These are phyloP conservation scores for Callopanchax toddi DNA, from an alignment of 2,113 vertebrate genomes.

Conservation along the genomic window DNA sequence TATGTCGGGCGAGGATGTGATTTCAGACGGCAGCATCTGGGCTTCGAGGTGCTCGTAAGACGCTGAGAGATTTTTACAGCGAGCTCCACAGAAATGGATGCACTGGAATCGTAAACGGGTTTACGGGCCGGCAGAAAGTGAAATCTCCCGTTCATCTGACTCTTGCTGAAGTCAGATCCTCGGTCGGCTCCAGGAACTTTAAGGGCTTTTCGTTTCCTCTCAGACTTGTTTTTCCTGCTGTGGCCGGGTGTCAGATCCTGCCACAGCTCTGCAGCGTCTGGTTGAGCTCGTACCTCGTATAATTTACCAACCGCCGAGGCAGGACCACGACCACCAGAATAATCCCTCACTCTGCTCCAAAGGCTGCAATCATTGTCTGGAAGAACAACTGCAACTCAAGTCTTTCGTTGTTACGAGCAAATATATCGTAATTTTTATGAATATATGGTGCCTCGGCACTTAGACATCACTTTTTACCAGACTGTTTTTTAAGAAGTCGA, in stretches of 20 bases:
- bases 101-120: conserved; percentile 57
- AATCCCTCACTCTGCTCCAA: conserved; percentile 38
- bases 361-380: conserved; percentile 59
- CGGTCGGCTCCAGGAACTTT: conserved; percentile 30
- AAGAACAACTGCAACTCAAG: conserved; percentile 22
- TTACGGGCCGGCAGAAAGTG: conserved; percentile 41
- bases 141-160: conserved; percentile 55
- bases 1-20: background rate
- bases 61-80: conserved; percentile 29
- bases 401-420: conserved; percentile 41
- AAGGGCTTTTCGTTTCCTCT: conserved; percentile 44
- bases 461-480: conserved; percentile 43
- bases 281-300: conserved; percentile 54
- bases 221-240: conserved; percentile 11
- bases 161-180: conserved; percentile 43
- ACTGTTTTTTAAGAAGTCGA: conserved; percentile 16
- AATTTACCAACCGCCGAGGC: conserved; percentile 41
- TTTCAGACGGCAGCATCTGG: conserved; percentile 22
- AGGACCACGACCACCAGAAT: conserved; percentile 46
- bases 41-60: conserved; percentile 6
- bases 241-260: conserved; percentile 56
- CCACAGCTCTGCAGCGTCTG: conserved; percentile 46
- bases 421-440: conserved; percentile 53
- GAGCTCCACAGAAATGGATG: conserved; percentile 26
- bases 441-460: conserved; percentile 50